phyloP scores from a whole-genome alignment of 2,113 vertebrate species.

The Serilophus lunatus region DNA sequence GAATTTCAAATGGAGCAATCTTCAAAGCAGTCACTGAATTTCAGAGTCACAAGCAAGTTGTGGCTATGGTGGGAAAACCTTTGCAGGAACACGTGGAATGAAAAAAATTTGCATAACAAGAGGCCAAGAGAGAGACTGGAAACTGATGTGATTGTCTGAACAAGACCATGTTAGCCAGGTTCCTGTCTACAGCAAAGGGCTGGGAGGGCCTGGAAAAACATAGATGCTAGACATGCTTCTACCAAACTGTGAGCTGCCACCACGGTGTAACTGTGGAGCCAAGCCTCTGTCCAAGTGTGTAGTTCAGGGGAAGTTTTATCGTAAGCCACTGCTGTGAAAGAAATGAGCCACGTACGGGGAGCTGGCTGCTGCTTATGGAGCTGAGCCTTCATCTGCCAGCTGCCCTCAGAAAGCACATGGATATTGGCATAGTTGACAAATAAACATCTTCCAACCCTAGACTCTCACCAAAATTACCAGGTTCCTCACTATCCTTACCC shows the following conservation, averaged over 20 bases:
- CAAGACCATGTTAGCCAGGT: accelerated
- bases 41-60: not conserved
- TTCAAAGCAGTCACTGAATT: not conserved
- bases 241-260: not conserved
- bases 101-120: not conserved
- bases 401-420: accelerated
- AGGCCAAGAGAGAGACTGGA: not conserved
- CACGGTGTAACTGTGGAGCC: not conserved
- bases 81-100: not conserved
- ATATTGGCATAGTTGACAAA: not conserved
- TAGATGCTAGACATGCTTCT: not conserved
- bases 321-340: not conserved
- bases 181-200: not conserved
- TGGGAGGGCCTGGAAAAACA: not conserved
- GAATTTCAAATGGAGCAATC: not conserved
- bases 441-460: not conserved
- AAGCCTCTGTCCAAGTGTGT: not conserved
- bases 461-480: not conserved
- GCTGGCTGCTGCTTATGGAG: not conserved
- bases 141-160: not conserved
- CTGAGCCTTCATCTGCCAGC: not conserved
- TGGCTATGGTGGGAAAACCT: not conserved
- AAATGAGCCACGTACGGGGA: accelerated
- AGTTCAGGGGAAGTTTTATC: not conserved
- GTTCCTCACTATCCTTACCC: not conserved